Base-by-base conservation (phyloP, 2,888 invertebrate species). In the Portevinia maculata region DNA sequence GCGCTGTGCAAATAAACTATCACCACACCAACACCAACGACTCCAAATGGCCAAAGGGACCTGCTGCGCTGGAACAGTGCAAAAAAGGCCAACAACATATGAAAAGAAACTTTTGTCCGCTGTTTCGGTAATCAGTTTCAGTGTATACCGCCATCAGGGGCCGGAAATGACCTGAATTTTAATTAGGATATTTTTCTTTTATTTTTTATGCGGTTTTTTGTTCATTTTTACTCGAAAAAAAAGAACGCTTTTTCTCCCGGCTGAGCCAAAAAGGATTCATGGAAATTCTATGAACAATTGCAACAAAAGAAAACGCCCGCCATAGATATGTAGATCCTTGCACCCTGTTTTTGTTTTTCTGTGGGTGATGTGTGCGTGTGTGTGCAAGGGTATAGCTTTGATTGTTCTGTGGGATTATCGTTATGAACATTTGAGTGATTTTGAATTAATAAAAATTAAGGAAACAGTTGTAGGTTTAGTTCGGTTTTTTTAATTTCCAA, bases 391-490 rank as follows among this genome's bases (percentile, higher is more conserved):
- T 60, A 78, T 55, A 28, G 71, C 34, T 65, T 78, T 78, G 78
- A 78, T 83, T 78, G 78, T 67, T 73, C 65, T 88, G 87, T 87
- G 86, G 88, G 88, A 88, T 88, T 89, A 88, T 86, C 88, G 88
- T 89, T 88, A 89, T 88, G 88, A 85, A 88, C 89, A 88, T 87
- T 86, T 88, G 87, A 89, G 86, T 89, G 88, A 87, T 88, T 89
- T 89, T 87, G 88, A 88, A 89, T 88, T 87, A 87, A 87, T 85
- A 86, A 86, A 88, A 88, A 88, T 88, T 88, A 87, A 86, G 86
- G 87, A 86, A 87, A 88, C 88, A 88, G 88, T 89, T 88, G 86
- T 88, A 87, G 85, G n/a, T n/a, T n/a, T n/a, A n/a, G n/a, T n/a
- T 86, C 71, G 46, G 28, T 55, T 79, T 79, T 64, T 79, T 74